These are phyloP conservation scores for Dynastes grantii DNA, from an alignment of 2,888 invertebrate species.

Conservation along the genomic window DNA sequence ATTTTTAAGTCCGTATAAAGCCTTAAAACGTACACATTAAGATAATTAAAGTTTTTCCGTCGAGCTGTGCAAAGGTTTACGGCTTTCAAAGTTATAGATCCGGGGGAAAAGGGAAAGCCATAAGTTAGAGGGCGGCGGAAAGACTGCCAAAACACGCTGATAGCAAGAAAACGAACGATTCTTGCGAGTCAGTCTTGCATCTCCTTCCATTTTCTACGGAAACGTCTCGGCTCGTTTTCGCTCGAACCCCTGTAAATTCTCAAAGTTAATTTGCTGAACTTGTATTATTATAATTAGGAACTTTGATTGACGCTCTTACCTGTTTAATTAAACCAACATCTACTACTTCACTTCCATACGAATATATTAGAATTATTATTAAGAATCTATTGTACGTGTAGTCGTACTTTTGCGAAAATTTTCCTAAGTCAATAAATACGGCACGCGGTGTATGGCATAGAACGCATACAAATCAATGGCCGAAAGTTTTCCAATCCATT, in stretches of 20 bases:
- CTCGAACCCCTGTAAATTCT: conserved; percentile 44
- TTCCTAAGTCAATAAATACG: conserved; percentile 63
- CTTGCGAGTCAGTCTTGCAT: conserved; percentile 43
- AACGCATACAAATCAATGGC: conserved; percentile 71
- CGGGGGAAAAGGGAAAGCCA: conserved; percentile 57
- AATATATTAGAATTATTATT: conserved; percentile 39
- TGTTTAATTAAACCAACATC: conserved; percentile 57
- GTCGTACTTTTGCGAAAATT: conserved; percentile 24
- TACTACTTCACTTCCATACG: conserved; percentile 28
- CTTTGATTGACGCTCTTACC: conserved; percentile 58
- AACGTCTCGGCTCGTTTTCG: conserved; percentile 40
- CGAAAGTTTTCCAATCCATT: conserved; percentile 71
- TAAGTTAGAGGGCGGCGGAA: conserved; percentile 59
- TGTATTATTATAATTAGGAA: conserved; percentile 58
- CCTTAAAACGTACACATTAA: conserved; percentile 36
- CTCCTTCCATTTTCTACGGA: conserved; percentile 41
- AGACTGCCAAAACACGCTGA: conserved; percentile 54
- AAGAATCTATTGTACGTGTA: conserved; percentile 28
- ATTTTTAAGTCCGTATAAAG: conserved; percentile 29
- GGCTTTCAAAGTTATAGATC: conserved; percentile 60
- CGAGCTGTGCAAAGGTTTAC: conserved; percentile 59
- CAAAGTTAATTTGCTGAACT: conserved; percentile 54
- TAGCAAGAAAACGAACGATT: conserved; percentile 53
- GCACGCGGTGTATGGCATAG: conserved; percentile 61
- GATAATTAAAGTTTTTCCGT: conserved; percentile 59